Evolutionary conservation across 2,113 vertebrate species (phyloP), one percentile per base, ranked within the genome.

Genomic region (Leptosomus discolor): DNA sequence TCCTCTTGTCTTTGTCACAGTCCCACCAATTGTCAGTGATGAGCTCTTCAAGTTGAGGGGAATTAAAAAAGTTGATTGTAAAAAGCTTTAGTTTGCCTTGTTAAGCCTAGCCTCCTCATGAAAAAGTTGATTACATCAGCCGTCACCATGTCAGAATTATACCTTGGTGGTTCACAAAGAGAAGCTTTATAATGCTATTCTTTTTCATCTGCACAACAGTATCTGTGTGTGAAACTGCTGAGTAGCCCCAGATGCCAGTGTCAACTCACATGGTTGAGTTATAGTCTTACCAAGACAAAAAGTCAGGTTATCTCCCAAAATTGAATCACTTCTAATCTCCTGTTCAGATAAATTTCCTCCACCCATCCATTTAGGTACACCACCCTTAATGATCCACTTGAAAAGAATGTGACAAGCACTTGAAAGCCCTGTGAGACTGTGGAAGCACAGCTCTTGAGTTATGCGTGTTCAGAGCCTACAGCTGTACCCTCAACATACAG

Each of bases 321-420:
- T 82, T 90, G 91, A 97, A 96, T 96, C 86, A 92, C 74, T 94
- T 92, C 88, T 97, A 94, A 97, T 97, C 96, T 96, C 88, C 86
- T 32, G 24, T 85, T 95, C 80, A 85, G 94, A 96, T 97, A 94
- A 80, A 88, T 97, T 95, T 95, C 77, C 95, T 95, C 95, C 94
- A 92, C 95, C 94, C 95, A 91, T 87, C 73, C 77, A 82, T 91
- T 96, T 87, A 95, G 61, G 73, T 79, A 79, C 95, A 91, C 92
- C 94, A 87, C 94, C 94, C 95, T 96, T 93, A 95, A 86, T 97
- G 96, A 97, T 80, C 95, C 92, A 86, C 90, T 90, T 95, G 86
- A 91, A 94, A 97, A 92, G 92, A 96, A 97, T 94, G 92, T 91
- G 94, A 85, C 80, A 68, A 78, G 78, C 74, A 85, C 74, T 56